These are phyloP conservation scores for Dioctria rufipes DNA, from an alignment of 2,888 invertebrate genomes.

Conservation along the genomic window DNA sequence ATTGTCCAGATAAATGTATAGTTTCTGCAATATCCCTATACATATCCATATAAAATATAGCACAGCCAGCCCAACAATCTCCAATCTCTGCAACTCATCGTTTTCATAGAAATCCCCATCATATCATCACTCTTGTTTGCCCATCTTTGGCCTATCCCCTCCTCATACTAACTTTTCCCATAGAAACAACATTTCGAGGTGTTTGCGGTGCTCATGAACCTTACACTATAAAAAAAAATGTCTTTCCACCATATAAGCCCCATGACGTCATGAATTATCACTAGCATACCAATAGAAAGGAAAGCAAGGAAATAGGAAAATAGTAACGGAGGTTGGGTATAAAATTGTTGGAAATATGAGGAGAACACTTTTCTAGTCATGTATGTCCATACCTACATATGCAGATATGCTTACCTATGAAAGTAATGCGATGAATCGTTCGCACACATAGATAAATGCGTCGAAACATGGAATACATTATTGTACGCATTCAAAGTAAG, in stretches of 20 bases:
- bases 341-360: not conserved
- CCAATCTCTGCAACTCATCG: slow-evolving; percentile 33
- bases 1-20: not conserved
- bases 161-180: not conserved
- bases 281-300: slow-evolving; percentile 9
- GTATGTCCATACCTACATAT: not conserved
- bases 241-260: not conserved
- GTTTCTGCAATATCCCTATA: not conserved
- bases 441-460: too few species aligned
- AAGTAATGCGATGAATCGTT: too few species aligned
- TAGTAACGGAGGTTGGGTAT: not conserved
- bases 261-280: slow-evolving; percentile 38
- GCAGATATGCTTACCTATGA: too few species aligned
- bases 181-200: not conserved
- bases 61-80: slow-evolving; percentile 5
- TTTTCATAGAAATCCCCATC: slow-evolving; percentile 6
- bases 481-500: too few species aligned
- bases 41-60: not conserved
- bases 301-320: not conserved
- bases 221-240: slow-evolving; percentile 20
- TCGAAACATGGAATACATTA: not conserved
- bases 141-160: not conserved
- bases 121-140: not conserved
- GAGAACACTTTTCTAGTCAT: not conserved
- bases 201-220: slow-evolving; percentile 18